phyloP scores from a whole-genome alignment of 2,797 vertebrate species.

The Sarcoramphus papa region DNA sequence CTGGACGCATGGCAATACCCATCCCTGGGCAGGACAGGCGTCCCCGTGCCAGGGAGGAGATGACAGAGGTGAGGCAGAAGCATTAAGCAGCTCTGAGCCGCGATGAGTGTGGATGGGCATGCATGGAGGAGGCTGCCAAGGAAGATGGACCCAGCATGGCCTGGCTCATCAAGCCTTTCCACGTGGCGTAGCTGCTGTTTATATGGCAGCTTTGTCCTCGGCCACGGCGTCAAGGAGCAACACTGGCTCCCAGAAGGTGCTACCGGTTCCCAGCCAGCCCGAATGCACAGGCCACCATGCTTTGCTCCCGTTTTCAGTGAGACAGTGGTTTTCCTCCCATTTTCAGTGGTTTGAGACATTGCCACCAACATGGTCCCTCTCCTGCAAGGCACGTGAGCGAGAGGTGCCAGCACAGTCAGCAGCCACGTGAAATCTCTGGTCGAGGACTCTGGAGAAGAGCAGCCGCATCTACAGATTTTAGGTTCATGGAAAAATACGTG shows the following conservation, averaged over 20 bases:
- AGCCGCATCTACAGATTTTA: background rate
- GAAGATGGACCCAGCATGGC: background rate
- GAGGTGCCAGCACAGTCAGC: background rate
- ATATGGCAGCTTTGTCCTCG: background rate
- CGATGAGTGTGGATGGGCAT: rapidly evolving
- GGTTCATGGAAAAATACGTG: background rate
- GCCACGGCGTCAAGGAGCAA: background rate
- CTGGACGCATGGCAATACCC: rapidly evolving
- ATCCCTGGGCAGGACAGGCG: background rate
- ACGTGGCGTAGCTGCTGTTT: rapidly evolving
- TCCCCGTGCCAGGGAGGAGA: rapidly evolving
- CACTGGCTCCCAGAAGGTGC: background rate
- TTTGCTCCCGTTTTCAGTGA: background rate
- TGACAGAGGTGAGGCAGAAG: background rate
- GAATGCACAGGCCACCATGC: rapidly evolving
- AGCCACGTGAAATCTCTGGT: background rate
- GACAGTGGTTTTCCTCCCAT: background rate
- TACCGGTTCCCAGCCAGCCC: background rate
- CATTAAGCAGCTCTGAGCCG: background rate
- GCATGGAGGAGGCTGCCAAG: background rate
- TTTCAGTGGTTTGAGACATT: background rate
- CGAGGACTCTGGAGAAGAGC: background rate
- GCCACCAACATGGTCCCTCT: background rate
- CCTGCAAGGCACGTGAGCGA: background rate
- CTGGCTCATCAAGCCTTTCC: background rate